phyloP scores from a whole-genome alignment of 2,797 vertebrate genomes.

The Sus cebifrons region DNA sequence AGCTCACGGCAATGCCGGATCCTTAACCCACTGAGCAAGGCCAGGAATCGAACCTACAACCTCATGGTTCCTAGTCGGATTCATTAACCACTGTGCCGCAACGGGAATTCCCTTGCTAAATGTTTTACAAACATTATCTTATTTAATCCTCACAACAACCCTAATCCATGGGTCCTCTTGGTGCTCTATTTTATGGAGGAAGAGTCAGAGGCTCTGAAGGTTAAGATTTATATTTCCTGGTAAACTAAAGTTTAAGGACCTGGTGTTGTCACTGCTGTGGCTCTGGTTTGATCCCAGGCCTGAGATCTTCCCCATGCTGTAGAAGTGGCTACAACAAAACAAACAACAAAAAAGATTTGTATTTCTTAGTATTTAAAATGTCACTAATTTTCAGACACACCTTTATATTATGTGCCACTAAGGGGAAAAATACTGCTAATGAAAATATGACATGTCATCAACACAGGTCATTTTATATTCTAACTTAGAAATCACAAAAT shows the following conservation, averaged over 20 bases:
- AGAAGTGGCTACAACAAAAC: no score
- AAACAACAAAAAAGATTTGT: not conserved
- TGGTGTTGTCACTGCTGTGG: no score
- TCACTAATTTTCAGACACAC: not conserved
- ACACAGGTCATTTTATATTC: not conserved
- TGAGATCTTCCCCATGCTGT: no score
- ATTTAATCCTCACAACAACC: not conserved
- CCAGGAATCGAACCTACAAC: no score
- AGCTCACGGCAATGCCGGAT: no score
- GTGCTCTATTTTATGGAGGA: not conserved
- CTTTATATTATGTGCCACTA: not conserved
- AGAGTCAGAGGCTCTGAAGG: not conserved
- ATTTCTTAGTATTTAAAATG: not conserved
- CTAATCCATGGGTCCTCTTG: not conserved
- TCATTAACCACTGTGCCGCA: no score
- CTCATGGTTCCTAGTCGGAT: no score
- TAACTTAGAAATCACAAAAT: conserved; percentile 4
- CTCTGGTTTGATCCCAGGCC: no score
- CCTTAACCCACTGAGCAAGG: no score
- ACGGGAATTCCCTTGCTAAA: not conserved
- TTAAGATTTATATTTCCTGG: not conserved
- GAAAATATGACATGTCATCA: not conserved
- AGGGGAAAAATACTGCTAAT: not conserved
- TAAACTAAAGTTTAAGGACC: no score
- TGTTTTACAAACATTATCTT: not conserved